These are phyloP conservation scores for Apocrypta bakeri DNA, from an alignment of 1,140 invertebrate genomes.

Conservation along the genomic window DNA sequence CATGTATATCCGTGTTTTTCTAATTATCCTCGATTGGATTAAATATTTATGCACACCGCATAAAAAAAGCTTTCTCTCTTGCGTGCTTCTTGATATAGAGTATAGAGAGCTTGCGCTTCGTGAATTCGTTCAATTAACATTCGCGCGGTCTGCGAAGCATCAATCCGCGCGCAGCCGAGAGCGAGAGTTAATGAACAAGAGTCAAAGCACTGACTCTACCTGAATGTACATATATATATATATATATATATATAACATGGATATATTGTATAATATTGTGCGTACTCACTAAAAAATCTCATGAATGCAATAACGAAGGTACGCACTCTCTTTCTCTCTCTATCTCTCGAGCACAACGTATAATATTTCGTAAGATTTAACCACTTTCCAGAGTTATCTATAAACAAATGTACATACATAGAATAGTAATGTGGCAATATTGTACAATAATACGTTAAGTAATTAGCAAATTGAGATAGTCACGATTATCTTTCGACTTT, in stretches of 20 bases:
- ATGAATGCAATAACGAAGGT: slow-evolving; percentile 44
- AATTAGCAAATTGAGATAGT: too few relatives aligned
- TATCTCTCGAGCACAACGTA: too few relatives aligned
- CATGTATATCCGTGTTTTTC: not conserved
- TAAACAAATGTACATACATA: not conserved
- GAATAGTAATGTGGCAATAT: not conserved
- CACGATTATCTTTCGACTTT: too few relatives aligned
- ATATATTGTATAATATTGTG: too few relatives aligned
- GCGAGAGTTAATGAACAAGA: slow-evolving; percentile 40
- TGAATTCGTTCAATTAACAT: slow-evolving; percentile 42
- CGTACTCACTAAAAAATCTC: slow-evolving; percentile 33
- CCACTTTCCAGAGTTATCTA: slow-evolving; percentile 1
- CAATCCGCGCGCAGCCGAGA: not conserved
- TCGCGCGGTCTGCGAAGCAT: not conserved
- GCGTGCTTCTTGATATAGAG: too few relatives aligned
- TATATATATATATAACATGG: too few relatives aligned
- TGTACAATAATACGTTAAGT: too few relatives aligned
- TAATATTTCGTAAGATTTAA: not conserved
- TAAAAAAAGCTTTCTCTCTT: not conserved
- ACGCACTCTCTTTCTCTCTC: not conserved
- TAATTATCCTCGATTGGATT: not conserved
- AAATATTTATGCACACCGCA: not conserved
- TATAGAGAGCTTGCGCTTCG: not conserved
- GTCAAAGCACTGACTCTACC: slow-evolving; percentile 4
- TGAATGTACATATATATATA: not conserved